phyloP scores from a whole-genome alignment of 2,113 vertebrate species.

The Numenius arquata region DNA sequence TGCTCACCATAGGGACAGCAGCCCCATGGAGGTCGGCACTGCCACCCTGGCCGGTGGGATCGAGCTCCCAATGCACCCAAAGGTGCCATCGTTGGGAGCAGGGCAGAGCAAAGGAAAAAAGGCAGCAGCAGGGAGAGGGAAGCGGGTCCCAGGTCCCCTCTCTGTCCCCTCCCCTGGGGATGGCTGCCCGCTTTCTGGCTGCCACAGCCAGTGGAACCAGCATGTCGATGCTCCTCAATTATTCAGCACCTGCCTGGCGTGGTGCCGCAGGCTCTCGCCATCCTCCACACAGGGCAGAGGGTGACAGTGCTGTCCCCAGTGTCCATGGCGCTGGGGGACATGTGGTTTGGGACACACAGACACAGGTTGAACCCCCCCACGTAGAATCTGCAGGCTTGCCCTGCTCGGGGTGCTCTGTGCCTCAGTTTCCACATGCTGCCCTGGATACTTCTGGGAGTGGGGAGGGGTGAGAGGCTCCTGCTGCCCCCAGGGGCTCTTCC shows the following conservation, averaged over 20 bases:
- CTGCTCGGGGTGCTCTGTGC: not conserved
- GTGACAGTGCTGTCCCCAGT: not conserved
- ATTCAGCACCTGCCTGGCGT: conserved; percentile 19
- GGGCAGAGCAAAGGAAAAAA: not conserved
- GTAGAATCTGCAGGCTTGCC: not conserved
- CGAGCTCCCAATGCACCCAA: fast-evolving
- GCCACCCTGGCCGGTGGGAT: not conserved
- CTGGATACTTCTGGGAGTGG: too few relatives aligned
- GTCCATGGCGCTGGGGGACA: not conserved
- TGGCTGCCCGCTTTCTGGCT: not conserved
- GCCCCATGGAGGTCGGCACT: not conserved
- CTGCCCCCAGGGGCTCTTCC: not conserved
- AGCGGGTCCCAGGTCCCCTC: fast-evolving
- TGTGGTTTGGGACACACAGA: not conserved
- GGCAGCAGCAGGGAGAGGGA: not conserved
- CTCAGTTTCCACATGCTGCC: not conserved
- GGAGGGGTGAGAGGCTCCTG: not conserved
- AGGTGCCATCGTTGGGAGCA: fast-evolving
- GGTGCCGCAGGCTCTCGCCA: not conserved
- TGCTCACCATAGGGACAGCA: not conserved
- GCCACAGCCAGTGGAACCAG: not conserved
- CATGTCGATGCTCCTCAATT: not conserved
- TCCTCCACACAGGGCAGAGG: not conserved
- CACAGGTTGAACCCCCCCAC: not conserved
- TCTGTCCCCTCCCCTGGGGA: not conserved